Conservation (phyloP, 1,140 invertebrate species). For the Saccostrea echinata region DNA sequence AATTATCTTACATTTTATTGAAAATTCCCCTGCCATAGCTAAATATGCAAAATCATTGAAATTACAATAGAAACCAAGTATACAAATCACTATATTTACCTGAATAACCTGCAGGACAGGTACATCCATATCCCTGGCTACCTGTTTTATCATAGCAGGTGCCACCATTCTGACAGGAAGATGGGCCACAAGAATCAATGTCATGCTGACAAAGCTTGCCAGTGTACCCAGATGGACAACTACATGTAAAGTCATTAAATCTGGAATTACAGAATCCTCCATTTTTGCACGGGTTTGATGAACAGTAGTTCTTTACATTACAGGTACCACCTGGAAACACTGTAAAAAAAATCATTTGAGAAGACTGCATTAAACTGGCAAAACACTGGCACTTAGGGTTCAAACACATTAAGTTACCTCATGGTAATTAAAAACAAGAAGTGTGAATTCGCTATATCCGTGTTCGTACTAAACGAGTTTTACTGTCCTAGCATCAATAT, state of each 20-base stretch:
- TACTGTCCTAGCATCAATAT: too few species aligned
- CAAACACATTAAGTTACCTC: too few species aligned
- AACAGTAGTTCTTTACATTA: background rate
- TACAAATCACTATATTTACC: constrained; percentile 36
- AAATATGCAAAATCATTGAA: too few species aligned
- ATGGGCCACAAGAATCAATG: constrained; percentile 40
- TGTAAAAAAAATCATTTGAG: background rate
- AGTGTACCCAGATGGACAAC: constrained; percentile 41
- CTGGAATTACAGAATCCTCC: constrained; percentile 81
- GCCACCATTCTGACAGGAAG: constrained; percentile 31
- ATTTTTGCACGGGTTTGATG: constrained; percentile 79
- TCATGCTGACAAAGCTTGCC: constrained; percentile 56
- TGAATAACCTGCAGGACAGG: constrained; percentile 40
- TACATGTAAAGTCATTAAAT: constrained; percentile 57
- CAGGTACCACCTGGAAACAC: constrained; percentile 40
- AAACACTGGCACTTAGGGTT: too few species aligned
- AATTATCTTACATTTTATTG: too few species aligned
- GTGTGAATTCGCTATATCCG: too few species aligned
- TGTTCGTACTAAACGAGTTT: too few species aligned
- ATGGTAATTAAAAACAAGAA: too few species aligned
- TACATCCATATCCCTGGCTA: constrained; percentile 42
- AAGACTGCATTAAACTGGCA: too few species aligned
- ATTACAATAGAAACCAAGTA: too few species aligned
- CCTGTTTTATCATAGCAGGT: constrained; percentile 41
- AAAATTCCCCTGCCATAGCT: too few species aligned